These are phyloP conservation scores for Blastobasis lacticolella DNA, from an alignment of 2,888 invertebrate species.

Conservation along the genomic window DNA sequence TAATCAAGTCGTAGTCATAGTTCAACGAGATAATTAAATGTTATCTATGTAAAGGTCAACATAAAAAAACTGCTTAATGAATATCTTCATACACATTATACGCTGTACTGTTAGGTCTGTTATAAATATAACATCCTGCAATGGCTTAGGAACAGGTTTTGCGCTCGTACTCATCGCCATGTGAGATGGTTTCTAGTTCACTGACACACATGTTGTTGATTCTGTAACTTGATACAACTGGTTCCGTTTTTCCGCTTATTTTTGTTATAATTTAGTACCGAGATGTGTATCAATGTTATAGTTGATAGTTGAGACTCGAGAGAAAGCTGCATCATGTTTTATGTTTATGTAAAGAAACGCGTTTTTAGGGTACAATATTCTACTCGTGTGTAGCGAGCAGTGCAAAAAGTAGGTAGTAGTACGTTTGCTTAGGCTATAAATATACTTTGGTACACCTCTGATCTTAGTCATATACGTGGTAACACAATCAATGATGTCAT, in stretches of 20 bases:
- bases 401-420: neutral
- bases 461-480: conserved; percentile 24
- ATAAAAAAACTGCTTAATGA: too few relatives aligned
- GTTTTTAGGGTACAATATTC: neutral
- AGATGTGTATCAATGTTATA: neutral
- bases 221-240: conserved; percentile 20
- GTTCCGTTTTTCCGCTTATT: conserved; percentile 13
- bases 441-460: neutral
- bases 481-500: conserved; percentile 34
- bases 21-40: conserved; percentile 12
- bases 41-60: too few relatives aligned
- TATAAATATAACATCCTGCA: conserved; percentile 20
- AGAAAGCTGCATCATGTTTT: conserved; percentile 5
- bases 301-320: neutral
- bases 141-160: conserved; percentile 29
- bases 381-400: neutral
- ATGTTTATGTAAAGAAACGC: too few relatives aligned
- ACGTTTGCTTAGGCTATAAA: conserved; percentile 2
- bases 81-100: conserved; percentile 4
- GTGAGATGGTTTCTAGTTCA: conserved; percentile 37
- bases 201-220: conserved; percentile 31
- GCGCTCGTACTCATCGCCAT: conserved; percentile 23
- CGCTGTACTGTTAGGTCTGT: neutral
- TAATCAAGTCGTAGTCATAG: conserved; percentile 14
- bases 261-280: neutral